Evolutionary conservation across 2,888 invertebrate genomes (phyloP), one percentile per base, ranked within the genome.

Genomic region (Stenotaenia linearis): DNA sequence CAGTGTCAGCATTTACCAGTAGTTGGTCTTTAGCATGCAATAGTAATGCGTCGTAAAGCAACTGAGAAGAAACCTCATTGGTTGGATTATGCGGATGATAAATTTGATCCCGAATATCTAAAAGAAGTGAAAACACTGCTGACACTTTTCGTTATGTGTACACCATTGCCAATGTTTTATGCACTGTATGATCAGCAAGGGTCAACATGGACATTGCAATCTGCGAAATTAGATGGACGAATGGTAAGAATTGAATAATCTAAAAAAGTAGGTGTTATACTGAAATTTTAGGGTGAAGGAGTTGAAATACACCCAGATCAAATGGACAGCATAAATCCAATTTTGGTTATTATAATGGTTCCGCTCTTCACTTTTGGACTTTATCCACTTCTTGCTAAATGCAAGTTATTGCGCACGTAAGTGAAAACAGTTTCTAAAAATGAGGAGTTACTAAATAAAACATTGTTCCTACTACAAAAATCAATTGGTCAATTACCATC

Each of bases 181-280:
- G 88, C 89, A 6, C 85, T 89, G 32, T 89, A 86, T 84, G 89
- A 89, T 84, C 89, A 88, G 82, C 88, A 84, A 84, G 88, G 86
- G 74, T 87, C 87, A 32, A 83, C 85, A 79, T 88, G 88, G 88
- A 85, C 87, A n/a, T 84, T 88, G 80, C 88, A 88, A 82, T 87
- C 87, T 0, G 84, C 84, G 0, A 82, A 83, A 80, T 86, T 87
- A 86, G 82, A 85, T 79, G 85, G 85, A 10, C 79, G 82, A 74
- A 28, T 83, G 32, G 82, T 81, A 75, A 75, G 32, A 32, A 32
- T 6, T 6, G 4, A 32, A 32, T 6, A 32, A 32, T 32, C 9
- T 32, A 4, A 9, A 32, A 6, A 32, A 32, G 32, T 45, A 7
- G 4, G 45, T 45, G 4, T 45, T 45, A 45, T 7, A 45, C 12